Evolutionary conservation across 2,797 vertebrate genomes (phyloP), one percentile per base, ranked within the genome.

Genomic region (Linurgus olivaceus): DNA sequence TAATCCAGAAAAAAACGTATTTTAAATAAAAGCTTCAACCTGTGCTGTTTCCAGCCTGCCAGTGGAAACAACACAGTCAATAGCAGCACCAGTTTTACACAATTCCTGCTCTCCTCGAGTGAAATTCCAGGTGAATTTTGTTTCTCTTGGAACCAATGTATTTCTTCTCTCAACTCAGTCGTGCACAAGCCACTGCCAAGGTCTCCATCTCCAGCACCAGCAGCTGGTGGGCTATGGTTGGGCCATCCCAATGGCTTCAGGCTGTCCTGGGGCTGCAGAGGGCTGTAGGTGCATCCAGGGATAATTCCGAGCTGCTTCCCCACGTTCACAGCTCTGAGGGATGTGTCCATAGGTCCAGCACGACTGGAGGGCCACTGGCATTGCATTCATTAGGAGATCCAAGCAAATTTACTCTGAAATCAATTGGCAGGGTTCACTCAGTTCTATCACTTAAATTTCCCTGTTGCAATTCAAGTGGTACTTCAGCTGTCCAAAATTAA

Each of bases 341-440:
- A 38, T 6, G 2, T 21, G 38, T 4, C 50, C 40, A 11, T 2
- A 8, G 13, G 10, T 42, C 35, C 17, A 40, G 24, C 14, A 26
- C 0, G 0, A 9, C 48, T 5, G 50, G 25, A 38, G 4, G 2
- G 5, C 6, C 17, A 5, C 23, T 44, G 3, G 2, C 44, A 7
- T 24, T 55, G 8, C 37, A 6, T 58, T 51, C 31, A 11, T 33
- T 35, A 17, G 33, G 26, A 86, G 40, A 28, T 1, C 17, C 2
- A 26, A 47, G 31, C 1, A 50, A 71, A 55, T 70, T 54, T 26
- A 15, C 38, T 33, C 58, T 8, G 35, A 62, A 86, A 76, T 62
- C 8, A 24, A 4, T 11, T 37, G 66, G 23, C 33, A 68, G 55
- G 33, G 25, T 58, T 68, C 2, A 0, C 17, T 78, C 35, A 4